Evolutionary conservation across 2,797 vertebrate genomes (phyloP), one percentile per base, ranked within the genome.

Genomic region (Leptodactylus fallax): DNA sequence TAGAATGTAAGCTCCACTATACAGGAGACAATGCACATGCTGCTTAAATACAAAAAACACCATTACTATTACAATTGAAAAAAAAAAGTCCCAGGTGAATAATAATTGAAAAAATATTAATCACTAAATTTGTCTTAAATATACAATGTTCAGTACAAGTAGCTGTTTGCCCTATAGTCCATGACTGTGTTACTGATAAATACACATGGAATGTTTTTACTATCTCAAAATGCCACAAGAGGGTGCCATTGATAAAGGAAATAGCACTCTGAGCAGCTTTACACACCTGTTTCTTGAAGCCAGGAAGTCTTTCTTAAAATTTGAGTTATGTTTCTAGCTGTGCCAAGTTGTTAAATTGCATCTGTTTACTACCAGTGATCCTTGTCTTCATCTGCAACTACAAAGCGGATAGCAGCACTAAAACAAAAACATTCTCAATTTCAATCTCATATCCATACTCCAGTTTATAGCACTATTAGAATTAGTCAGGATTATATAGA

Each of bases 201-300:
- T 53, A 13, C 10, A 53, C 36, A 36, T 63, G 9, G 61, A 63
- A 17, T 71, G 6, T 72, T 74, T 51, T 58, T 78, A 9, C 53
- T 55, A 27, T 58, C 23, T 13, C 47, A 19, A 14, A 36, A 7
- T 25, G 0, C 86, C 86, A 81, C 86, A 63, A 63, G 86, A 76
- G 67, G 79, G 86, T 58, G 71, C 79, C 56, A 61, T 87, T 82
- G 86, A 27, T 27, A 61, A 76, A 63, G 8, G 10, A 82, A 81
- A 58, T 23, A 17, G 17, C 61, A 25, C 23, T 76, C 17, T 6
- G 17, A 47, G 51, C 4, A 49, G 36, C 69, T 76, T 76, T 76
- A 23, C 49, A 14, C 51, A 74, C 67, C 23, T 71, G 63, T 84
- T 55, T 84, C 53, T 47, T 63, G 61, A 81, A 81, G 61, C 61